Evolutionary conservation across 1,140 invertebrate species (phyloP).

Genomic region (Nixonia krombeini): DNA sequence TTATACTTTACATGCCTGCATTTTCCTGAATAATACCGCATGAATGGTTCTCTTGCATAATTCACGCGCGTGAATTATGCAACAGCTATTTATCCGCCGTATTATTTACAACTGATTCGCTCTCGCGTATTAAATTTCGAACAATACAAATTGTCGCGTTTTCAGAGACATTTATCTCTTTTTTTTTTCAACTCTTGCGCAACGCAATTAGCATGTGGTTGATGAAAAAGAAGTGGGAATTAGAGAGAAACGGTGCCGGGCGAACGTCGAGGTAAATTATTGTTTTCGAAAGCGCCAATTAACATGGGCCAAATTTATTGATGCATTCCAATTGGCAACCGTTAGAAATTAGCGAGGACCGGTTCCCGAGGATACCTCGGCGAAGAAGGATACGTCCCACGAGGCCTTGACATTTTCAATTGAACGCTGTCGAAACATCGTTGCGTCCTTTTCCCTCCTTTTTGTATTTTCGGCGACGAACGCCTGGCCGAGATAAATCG

Average conservation of each 20-base stretch:
- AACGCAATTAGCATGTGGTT: too few relatives aligned
- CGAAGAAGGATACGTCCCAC: neutral
- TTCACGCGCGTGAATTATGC: too few relatives aligned
- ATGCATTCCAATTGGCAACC: constrained; percentile 3
- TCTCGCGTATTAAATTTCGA: too few relatives aligned
- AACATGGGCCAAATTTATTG: neutral
- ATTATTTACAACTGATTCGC: too few relatives aligned
- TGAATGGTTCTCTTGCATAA: constrained; percentile 33
- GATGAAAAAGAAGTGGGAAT: too few relatives aligned
- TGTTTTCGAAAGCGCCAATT: constrained; percentile 34
- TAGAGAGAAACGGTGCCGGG: too few relatives aligned
- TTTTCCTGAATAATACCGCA: constrained; percentile 29
- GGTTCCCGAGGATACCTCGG: neutral
- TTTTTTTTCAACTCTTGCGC: too few relatives aligned
- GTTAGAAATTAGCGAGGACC: constrained; percentile 31
- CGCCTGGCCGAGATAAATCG: neutral
- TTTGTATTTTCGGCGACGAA: constrained; percentile 3
- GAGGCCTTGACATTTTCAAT: constrained; percentile 29
- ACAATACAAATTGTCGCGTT: too few relatives aligned
- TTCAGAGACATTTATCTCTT: too few relatives aligned
- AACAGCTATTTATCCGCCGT: too few relatives aligned
- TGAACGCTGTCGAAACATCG: constrained; percentile 8
- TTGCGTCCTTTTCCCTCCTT: constrained; percentile 5
- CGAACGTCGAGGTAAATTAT: neutral
- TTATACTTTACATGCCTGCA: constrained; percentile 35